Percentiles rank a stretch among this genome's conserved stretches.
phyloP scores from a whole-genome alignment of 1,140 invertebrate species.

The Eriosoma lanigerum region DNA sequence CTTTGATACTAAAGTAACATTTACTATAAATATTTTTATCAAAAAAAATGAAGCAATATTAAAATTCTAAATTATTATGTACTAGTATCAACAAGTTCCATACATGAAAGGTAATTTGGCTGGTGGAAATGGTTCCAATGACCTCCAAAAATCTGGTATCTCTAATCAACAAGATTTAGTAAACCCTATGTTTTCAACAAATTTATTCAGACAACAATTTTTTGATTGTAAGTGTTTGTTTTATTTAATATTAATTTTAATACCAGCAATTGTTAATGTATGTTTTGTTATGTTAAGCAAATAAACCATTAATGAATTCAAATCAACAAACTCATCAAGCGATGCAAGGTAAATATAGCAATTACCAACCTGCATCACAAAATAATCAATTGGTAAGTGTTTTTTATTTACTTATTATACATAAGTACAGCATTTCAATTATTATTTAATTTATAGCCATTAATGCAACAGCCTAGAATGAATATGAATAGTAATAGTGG shows the following conservation, averaged over 20 bases:
- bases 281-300: constrained; percentile 4
- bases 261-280: background rate
- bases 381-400: constrained; percentile 45
- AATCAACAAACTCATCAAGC: constrained; percentile 48
- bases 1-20: no score
- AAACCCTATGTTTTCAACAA: constrained; percentile 41
- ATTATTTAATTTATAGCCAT: background rate
- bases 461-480: constrained; percentile 42
- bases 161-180: constrained; percentile 49
- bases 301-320: constrained; percentile 44
- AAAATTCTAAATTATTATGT: background rate
- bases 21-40: no score
- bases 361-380: constrained; percentile 42
- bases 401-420: background rate
- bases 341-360: constrained; percentile 45
- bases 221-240: constrained; percentile 26
- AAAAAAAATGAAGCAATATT: no score
- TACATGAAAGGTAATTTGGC: constrained; percentile 31
- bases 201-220: constrained; percentile 44
- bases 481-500: constrained; percentile 37
- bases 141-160: constrained; percentile 44
- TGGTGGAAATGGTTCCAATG: constrained; percentile 35
- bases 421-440: background rate
- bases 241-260: background rate
- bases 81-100: constrained; percentile 33